Evolutionary conservation across 2,113 vertebrate species (phyloP), one percentile per base, ranked within the genome.

Genomic region (Corythoichthys intestinalis): DNA sequence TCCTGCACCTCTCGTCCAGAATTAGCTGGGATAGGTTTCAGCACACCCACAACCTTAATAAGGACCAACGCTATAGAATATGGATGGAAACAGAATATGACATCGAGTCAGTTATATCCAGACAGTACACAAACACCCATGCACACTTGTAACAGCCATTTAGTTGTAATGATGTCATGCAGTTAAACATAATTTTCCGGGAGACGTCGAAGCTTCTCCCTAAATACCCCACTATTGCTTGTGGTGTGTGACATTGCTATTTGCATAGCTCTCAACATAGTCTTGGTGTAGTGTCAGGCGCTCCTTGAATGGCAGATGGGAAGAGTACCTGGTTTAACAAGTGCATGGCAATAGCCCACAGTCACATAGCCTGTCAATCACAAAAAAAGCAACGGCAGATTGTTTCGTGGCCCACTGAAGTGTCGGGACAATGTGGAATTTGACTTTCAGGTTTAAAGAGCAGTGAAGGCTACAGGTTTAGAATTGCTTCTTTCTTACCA

Each of bases 381-480:
- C 65, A 61, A 67, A 58, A 67, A 52, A 63, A 10, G 76, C 78
- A 76, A 83, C 69, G 70, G 65, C 47, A 34, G 69, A 74, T 76
- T 77, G 64, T 80, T 71, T 59, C 48, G 76, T 53, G 73, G 71
- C 74, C 48, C 74, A 69, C 70, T 56, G 60, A 80, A 75, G 76
- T 86, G 80, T 70, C 85, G 69, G 50, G 70, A 54, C 37, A 37
- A 75, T 88, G 89, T 82, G 87, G 89, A 91, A 91, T 90, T 84
- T 81, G 73, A 84, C 86, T 89, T 78, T 86, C 75, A 77, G 79
- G 78, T 82, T 84, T 69, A 4, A 70, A 79, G 83, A 81, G 67
- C 81, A 80, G 71, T 20, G 52, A 75, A 78, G 68, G 75, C 77
- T 80, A 71, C 54, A 8, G 13, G 76, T 84, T 83, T 67, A 79